Evolutionary conservation across 2,113 vertebrate genomes (phyloP), one percentile per base, ranked within the genome.

Genomic region (Fulmarus glacialis): DNA sequence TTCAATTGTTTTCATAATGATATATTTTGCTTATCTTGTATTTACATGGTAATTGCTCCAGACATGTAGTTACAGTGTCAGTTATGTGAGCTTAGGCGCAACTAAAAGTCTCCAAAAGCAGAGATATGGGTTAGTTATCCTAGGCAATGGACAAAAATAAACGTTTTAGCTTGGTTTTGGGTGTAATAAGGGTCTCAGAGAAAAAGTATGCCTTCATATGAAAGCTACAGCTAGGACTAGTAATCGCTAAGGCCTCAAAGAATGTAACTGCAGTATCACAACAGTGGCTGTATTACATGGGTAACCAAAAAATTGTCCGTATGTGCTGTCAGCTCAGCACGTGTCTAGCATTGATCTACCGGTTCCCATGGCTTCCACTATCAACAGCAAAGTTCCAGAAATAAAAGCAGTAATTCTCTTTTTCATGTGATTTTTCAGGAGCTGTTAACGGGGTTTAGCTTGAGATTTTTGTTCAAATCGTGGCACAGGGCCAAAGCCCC

Each of bases 21-120:
- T 88, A 29, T 91, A 42, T 82, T 92, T 87, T 91, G 32, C 47
- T 93, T 81, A 64, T 83, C 88, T 67, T 90, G 63, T 89, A 48
- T 92, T 92, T 95, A 87, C 43, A 40, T 20, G 14, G n/a, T 78
- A 82, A 59, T 87, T 71, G 23, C 36, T 97, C 34, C 70, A 92
- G 86, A 81, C 64, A 59, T 38, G 47, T 67, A 36, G 45, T 67
- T 78, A 66, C 34, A 60, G 38, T 83, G 60, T 16, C 71, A 63
- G 59, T 82, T 78, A 23, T 14, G 21, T 71, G 86, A 90, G 48
- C 23, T 82, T 56, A 63, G 27, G n/a, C 0, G 0, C 50, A 89
- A 56, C 62, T 59, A 32, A 20, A 89, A 77, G 26, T 52, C 63
- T 90, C 23, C 55, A 73, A 78, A 90, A 58, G 26, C 67, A 87